phyloP scores from a whole-genome alignment of 1,140 invertebrate genomes.

The Parasteatoda tepidariorum region DNA sequence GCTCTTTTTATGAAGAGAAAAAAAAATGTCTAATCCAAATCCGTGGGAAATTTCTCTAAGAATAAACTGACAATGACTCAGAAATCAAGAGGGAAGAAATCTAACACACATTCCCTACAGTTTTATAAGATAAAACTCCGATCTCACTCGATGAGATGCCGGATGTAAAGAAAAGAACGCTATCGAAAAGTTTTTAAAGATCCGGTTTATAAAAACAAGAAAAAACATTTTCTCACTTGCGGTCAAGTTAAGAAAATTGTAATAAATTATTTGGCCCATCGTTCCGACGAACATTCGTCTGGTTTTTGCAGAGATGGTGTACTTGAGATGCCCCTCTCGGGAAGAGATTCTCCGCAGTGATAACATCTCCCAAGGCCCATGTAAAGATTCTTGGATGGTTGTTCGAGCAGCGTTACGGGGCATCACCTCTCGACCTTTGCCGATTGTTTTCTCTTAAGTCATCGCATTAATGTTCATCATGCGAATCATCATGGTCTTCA shows the following conservation, averaged over 20 bases:
- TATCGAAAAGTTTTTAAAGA: conserved; percentile 8
- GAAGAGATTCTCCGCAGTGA: neutral
- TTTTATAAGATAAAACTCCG: neutral
- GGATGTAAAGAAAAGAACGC: neutral
- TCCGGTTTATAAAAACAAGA: conserved; percentile 29
- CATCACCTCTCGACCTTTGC: conserved; percentile 10
- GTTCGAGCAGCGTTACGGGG: neutral
- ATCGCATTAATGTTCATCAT: neutral
- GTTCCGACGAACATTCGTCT: neutral
- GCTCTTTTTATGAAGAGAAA: too few relatives aligned
- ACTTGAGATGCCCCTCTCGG: neutral
- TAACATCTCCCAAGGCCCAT: neutral
- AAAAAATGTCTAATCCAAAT: too few relatives aligned
- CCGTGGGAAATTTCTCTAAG: too few relatives aligned
- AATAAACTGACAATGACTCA: too few relatives aligned
- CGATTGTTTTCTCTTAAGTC: conserved; percentile 14
- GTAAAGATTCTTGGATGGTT: neutral
- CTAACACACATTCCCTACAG: neutral
- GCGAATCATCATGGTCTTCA: neutral
- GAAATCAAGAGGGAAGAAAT: too few relatives aligned
- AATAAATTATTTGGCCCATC: conserved; percentile 25
- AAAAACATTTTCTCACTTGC: conserved; percentile 44
- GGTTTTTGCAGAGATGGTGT: neutral
- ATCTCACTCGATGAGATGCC: neutral
- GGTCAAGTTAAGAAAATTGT: conserved; percentile 42